Evolutionary conservation across 2,113 vertebrate species (phyloP).

Genomic region (Nematolebias whitei): DNA sequence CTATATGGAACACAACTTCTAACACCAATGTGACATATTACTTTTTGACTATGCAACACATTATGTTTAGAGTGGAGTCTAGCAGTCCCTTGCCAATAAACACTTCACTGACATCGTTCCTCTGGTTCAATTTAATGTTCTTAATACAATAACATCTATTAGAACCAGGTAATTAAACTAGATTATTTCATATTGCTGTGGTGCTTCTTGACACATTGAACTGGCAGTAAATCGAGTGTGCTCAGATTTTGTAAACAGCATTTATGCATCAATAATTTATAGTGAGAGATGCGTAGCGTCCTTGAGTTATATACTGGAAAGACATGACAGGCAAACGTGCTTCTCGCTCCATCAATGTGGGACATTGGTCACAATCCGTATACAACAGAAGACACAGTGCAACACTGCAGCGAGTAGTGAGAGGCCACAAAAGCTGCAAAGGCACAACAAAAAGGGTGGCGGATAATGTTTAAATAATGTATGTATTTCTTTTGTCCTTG

Average conservation of each 20-base stretch:
- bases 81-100: not conserved
- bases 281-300: not conserved
- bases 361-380: not conserved
- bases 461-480: conserved; percentile 58
- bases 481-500: conserved; percentile 55
- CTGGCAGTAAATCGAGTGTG: no score
- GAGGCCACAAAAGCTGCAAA: conserved; percentile 21
- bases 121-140: no score
- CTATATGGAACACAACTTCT: not conserved
- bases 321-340: conserved; percentile 15
- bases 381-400: conserved; percentile 22
- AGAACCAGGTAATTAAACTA: no score
- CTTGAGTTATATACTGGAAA: conserved; percentile 17
- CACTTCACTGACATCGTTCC: not conserved
- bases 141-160: no score
- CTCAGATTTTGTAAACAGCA: no score
- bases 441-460: conserved; percentile 25
- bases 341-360: conserved; percentile 16
- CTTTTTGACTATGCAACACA: no score
- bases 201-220: no score
- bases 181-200: no score
- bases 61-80: no score
- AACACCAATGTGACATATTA: not conserved
- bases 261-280: not conserved
- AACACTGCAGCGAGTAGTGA: conserved; percentile 18